These are phyloP conservation scores for Rhincodon typus DNA, from an alignment of 2,797 vertebrate species.

Conservation along the genomic window DNA sequence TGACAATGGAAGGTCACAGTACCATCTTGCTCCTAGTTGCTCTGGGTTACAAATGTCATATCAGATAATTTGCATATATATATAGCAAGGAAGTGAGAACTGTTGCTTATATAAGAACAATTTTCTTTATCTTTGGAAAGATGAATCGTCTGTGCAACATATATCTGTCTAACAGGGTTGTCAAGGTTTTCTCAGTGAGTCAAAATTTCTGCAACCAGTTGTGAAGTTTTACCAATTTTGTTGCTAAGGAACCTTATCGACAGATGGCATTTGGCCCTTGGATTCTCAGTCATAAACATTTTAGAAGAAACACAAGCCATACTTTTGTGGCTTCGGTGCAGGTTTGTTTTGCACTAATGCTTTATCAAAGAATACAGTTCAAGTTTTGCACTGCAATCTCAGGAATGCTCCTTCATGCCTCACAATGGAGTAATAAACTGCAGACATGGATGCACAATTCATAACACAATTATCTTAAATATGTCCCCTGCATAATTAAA, in stretches of 20 bases:
- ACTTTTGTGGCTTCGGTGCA: neutral
- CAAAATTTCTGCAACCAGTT: neutral
- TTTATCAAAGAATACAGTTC: neutral
- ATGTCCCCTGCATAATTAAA: neutral
- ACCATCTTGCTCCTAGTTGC: neutral
- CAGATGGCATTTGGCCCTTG: neutral
- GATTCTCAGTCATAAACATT: neutral
- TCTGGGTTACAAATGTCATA: neutral
- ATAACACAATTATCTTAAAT: neutral
- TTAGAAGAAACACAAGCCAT: neutral
- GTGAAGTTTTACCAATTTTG: neutral
- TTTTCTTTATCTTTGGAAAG: neutral
- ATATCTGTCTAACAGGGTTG: neutral
- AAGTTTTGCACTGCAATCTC: neutral
- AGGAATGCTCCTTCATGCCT: neutral
- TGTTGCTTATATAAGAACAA: neutral
- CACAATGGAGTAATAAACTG: neutral
- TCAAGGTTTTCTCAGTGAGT: neutral
- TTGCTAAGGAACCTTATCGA: neutral
- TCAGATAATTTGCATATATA: neutral
- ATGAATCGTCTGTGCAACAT: neutral
- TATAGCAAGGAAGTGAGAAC: neutral
- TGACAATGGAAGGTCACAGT: neutral
- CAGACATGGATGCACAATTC: neutral
- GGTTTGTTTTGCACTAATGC: neutral